A percentile compares a stretch with the other conserved stretches of the same genome.
phyloP scores from a whole-genome alignment of 2,888 invertebrate genomes.

The Cryptocheilus praepositus region DNA sequence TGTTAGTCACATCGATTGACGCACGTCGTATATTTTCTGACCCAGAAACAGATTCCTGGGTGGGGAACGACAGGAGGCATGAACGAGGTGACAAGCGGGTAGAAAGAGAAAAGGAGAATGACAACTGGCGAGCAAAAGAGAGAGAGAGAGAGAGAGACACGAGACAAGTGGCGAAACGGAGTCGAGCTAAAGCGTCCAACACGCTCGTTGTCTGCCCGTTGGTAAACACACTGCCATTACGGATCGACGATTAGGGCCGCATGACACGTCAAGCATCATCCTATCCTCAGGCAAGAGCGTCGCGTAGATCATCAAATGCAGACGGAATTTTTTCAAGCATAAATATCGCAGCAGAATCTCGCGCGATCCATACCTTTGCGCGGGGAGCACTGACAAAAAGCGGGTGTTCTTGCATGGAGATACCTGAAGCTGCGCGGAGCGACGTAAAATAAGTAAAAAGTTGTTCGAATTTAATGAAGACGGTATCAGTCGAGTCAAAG shows the following conservation, averaged over 20 bases:
- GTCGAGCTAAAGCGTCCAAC: slow-evolving; percentile 25
- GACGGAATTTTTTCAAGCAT: too few relatives aligned
- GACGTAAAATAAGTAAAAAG: too few relatives aligned
- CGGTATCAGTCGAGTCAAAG: too few relatives aligned
- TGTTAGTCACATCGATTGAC: slow-evolving; percentile 44
- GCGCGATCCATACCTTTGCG: too few relatives aligned
- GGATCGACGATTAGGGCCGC: slow-evolving; percentile 53
- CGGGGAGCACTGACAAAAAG: too few relatives aligned
- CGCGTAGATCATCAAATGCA: too few relatives aligned
- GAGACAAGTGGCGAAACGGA: neutral
- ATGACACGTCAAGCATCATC: slow-evolving; percentile 10
- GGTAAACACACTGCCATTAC: slow-evolving; percentile 46
- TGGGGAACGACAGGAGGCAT: neutral
- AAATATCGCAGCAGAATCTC: too few relatives aligned
- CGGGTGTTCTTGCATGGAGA: too few relatives aligned
- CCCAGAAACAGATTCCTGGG: slow-evolving; percentile 49
- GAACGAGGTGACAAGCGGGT: neutral
- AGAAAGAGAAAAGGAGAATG: slow-evolving; percentile 25
- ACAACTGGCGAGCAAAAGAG: neutral
- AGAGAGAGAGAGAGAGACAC: slow-evolving; percentile 12
- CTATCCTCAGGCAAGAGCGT: too few relatives aligned
- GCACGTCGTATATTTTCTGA: slow-evolving; percentile 52
- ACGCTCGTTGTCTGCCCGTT: slow-evolving; percentile 32
- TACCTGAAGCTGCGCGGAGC: too few relatives aligned
- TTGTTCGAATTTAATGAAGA: too few relatives aligned